phyloP scores from a whole-genome alignment of 2,113 vertebrate species.

The Panthera leo region DNA sequence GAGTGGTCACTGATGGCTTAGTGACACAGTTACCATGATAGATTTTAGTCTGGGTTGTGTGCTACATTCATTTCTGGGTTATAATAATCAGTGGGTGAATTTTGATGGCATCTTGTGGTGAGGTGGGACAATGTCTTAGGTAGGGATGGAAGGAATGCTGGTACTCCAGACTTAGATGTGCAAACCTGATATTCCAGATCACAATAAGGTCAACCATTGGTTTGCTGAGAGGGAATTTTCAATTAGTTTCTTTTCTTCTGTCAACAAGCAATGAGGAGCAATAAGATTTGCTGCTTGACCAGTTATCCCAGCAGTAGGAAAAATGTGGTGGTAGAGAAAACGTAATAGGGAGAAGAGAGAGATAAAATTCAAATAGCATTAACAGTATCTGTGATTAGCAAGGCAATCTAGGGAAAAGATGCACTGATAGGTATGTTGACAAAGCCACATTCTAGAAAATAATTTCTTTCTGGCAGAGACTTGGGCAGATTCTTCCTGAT shows the following conservation, averaged over 20 bases:
- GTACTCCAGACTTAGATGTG: background rate
- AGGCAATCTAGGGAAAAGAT: background rate
- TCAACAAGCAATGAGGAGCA: conserved; percentile 36
- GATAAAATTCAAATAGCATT: conserved; percentile 22
- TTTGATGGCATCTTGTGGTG: background rate
- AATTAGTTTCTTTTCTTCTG: conserved; percentile 58
- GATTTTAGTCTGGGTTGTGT: background rate
- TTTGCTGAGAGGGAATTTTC: background rate
- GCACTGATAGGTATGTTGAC: background rate
- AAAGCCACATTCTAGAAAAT: background rate
- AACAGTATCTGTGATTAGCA: conserved; percentile 1
- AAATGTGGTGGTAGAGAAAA: background rate
- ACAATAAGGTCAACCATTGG: accelerated
- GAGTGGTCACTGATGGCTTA: background rate
- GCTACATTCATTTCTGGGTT: background rate
- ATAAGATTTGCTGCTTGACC: conserved; percentile 41
- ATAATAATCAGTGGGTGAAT: background rate
- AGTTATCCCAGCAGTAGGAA: background rate
- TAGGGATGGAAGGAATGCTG: background rate
- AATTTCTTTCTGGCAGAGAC: background rate
- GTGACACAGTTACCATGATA: background rate
- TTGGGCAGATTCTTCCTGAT: background rate
- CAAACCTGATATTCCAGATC: background rate
- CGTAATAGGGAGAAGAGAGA: conserved; percentile 38
- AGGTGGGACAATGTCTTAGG: background rate